These are phyloP conservation scores for Ciconia boyciana DNA, from an alignment of 2,113 vertebrate genomes.

Conservation along the genomic window DNA sequence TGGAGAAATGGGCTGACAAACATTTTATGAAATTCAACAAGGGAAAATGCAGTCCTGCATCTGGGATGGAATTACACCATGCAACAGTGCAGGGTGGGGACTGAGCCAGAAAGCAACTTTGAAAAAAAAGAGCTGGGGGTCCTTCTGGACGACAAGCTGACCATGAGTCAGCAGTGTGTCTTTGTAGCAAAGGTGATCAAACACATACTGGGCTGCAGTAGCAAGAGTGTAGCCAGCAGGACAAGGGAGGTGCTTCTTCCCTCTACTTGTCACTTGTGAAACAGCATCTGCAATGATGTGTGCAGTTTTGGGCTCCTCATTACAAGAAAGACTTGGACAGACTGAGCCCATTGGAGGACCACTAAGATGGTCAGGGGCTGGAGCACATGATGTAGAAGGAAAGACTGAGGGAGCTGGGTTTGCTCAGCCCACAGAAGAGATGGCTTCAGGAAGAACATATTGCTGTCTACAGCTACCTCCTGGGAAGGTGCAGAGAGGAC, in stretches of 20 bases:
- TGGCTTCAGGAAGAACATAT: neutral
- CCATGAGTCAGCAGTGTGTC: neutral
- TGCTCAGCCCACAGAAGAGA: neutral
- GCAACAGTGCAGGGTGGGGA: neutral
- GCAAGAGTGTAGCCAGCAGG: neutral
- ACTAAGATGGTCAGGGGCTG: neutral
- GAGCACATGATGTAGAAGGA: neutral
- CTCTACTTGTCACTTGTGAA: neutral
- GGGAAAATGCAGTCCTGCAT: neutral
- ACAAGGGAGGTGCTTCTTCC: neutral
- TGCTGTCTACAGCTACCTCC: neutral
- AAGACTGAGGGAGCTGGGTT: neutral
- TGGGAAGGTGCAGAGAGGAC: neutral
- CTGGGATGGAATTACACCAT: neutral
- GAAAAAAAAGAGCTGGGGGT: neutral
- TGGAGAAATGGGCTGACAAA: neutral
- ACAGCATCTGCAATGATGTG: neutral
- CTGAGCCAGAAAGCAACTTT: neutral
- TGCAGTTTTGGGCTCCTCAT: neutral
- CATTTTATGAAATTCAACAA: neutral
- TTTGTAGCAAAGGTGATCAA: neutral
- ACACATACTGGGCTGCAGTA: neutral
- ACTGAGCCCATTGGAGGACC: neutral
- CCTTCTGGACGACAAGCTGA: neutral
- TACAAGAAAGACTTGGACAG: neutral